Percentiles rank a stretch among this genome's conserved stretches.
Conservation (phyloP, 2,113 vertebrate genomes). For the Syngnathoides biaculeatus region DNA sequence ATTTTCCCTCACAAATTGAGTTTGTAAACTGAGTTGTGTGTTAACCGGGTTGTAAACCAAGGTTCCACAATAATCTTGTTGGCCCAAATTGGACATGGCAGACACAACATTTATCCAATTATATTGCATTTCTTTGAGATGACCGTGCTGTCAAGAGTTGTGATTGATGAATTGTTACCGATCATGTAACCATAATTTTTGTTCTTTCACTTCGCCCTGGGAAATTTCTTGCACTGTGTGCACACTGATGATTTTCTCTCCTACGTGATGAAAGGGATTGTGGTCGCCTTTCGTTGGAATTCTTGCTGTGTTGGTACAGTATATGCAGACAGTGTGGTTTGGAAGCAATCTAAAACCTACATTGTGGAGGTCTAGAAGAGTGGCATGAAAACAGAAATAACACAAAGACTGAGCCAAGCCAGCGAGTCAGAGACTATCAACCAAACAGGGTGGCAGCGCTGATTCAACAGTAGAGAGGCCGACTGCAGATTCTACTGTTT, state of each 20-base stretch:
- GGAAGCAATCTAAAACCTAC: constrained; percentile 1
- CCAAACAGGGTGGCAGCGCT: constrained; percentile 62
- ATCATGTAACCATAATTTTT: not conserved
- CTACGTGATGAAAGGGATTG: not conserved
- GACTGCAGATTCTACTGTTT: constrained; percentile 62
- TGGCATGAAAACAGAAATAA: constrained; percentile 46
- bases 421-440: constrained; percentile 32
- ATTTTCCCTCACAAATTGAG: too few relatives aligned
- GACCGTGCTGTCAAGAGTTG: not conserved
- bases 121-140: not conserved
- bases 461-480: constrained; percentile 65
- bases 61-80: not conserved
- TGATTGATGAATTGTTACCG: not conserved
- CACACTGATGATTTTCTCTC: not conserved
- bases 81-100: not conserved
- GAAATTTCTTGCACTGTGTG: not conserved
- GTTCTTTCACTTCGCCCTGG: not conserved
- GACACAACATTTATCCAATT: not conserved
- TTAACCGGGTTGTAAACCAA: too few relatives aligned
- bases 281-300: not conserved
- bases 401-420: constrained; percentile 22
- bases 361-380: constrained; percentile 22
- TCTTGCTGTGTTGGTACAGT: not conserved
- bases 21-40: too few relatives aligned
- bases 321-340: constrained; percentile 1